Conservation (phyloP, 2,113 vertebrate genomes). For the Himantopus leucocephalus region DNA sequence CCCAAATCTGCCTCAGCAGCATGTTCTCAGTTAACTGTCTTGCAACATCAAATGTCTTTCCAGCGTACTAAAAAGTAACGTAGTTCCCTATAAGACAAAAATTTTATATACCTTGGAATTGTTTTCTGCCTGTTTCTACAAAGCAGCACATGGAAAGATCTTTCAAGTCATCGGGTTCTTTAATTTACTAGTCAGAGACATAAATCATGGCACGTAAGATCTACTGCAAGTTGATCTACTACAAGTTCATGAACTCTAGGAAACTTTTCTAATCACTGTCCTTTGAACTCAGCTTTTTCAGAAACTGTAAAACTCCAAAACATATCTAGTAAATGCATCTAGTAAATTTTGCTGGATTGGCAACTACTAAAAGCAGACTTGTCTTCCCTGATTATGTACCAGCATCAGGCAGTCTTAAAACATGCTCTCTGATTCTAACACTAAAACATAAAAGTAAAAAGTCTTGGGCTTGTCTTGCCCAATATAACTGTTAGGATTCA, state of each 20-base stretch:
- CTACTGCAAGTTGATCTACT: constrained; percentile 12
- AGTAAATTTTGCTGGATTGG: constrained; percentile 44
- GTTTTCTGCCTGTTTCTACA: constrained; percentile 20
- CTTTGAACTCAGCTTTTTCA: constrained; percentile 52
- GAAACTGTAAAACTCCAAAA: constrained; percentile 27
- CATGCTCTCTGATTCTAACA: neutral
- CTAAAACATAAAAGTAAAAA: neutral
- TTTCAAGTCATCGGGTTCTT: neutral
- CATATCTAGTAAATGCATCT: neutral
- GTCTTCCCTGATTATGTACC: constrained; percentile 12
- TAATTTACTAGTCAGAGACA: constrained; percentile 20
- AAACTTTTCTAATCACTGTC: constrained; percentile 20
- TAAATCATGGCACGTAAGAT: constrained; percentile 28
- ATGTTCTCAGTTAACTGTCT: constrained; percentile 8
- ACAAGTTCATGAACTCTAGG: constrained; percentile 41
- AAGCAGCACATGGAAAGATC: neutral
- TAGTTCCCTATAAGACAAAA: neutral
- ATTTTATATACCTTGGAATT: constrained; percentile 19
- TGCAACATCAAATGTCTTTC: constrained; percentile 9
- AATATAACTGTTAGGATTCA: neutral
- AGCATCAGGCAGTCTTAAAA: neutral
- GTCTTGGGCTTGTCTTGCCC: neutral
- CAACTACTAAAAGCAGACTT: constrained; percentile 24
- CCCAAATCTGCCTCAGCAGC: constrained; percentile 8
- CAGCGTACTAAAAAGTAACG: neutral